phyloP scores from a whole-genome alignment of 1,140 invertebrate genomes.

The Musca domestica region DNA sequence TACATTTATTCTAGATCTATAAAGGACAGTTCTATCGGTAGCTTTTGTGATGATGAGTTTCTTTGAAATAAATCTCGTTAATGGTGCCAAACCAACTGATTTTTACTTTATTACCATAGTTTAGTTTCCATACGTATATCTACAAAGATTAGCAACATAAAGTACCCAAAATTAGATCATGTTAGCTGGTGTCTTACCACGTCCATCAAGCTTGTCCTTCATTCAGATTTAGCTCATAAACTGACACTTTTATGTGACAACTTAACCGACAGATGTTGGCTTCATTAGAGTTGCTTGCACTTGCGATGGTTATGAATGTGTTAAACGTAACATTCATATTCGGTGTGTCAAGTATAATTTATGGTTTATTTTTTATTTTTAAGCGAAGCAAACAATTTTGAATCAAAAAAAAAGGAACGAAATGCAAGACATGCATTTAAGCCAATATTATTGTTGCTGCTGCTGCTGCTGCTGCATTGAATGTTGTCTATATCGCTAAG shows the following conservation, averaged over 20 bases:
- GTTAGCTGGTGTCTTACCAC: neutral
- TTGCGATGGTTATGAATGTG: neutral
- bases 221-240: neutral
- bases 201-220: slow-evolving; percentile 3
- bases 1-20: too few relatives aligned
- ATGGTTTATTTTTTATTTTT: neutral
- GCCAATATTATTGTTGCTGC: neutral
- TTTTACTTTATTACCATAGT: too few relatives aligned
- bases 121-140: too few relatives aligned
- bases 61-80: too few relatives aligned
- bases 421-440: neutral
- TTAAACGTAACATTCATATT: slow-evolving; percentile 2
- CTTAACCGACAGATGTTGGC: slow-evolving; percentile 14
- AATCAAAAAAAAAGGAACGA: neutral
- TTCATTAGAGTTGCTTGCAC: slow-evolving; percentile 10
- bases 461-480: neutral
- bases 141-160: too few relatives aligned
- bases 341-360: neutral
- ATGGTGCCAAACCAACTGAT: too few relatives aligned
- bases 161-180: too few relatives aligned
- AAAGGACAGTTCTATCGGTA: too few relatives aligned
- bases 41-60: too few relatives aligned
- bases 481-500: neutral
- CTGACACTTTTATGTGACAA: slow-evolving; percentile 6
- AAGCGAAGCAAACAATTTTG: neutral